These are phyloP conservation scores for Hedychridium roseum DNA, from an alignment of 2,888 invertebrate species.

Conservation along the genomic window DNA sequence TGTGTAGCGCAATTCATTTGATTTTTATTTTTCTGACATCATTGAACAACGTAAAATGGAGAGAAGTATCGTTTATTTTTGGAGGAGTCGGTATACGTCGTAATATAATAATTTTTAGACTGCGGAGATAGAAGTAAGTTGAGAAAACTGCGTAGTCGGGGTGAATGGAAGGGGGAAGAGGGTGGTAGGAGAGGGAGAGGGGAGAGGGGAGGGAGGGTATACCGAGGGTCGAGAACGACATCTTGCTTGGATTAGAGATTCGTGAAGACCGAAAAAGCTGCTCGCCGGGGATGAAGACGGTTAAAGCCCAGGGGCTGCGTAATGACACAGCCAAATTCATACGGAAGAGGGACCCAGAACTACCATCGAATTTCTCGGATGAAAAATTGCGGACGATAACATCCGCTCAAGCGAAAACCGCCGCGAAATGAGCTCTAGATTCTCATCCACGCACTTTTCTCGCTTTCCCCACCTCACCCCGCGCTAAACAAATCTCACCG, in stretches of 20 bases:
- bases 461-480: no score
- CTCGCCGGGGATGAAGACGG: constrained; percentile 28
- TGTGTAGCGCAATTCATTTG: no score
- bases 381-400: constrained; percentile 40
- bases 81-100: no score
- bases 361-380: constrained; percentile 29
- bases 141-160: constrained; percentile 17
- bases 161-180: not conserved
- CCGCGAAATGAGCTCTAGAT: constrained; percentile 34
- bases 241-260: constrained; percentile 58
- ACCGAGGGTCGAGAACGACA: no score
- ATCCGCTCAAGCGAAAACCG: constrained; percentile 21
- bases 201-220: constrained; percentile 32
- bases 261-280: constrained; percentile 20
- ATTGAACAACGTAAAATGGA: no score
- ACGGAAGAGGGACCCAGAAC: constrained; percentile 16
- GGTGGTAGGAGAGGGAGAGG: constrained; percentile 6
- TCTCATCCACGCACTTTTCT: no score
- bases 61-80: no score
- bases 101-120: no score
- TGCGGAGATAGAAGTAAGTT: constrained; percentile 25
- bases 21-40: no score
- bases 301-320: constrained; percentile 26
- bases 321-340: constrained; percentile 46
- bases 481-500: no score